A percentile compares a stretch with the other conserved stretches of the same genome.
These are phyloP conservation scores for Triplophysa tibetana DNA, from an alignment of 2,113 vertebrate genomes.

Conservation along the genomic window DNA sequence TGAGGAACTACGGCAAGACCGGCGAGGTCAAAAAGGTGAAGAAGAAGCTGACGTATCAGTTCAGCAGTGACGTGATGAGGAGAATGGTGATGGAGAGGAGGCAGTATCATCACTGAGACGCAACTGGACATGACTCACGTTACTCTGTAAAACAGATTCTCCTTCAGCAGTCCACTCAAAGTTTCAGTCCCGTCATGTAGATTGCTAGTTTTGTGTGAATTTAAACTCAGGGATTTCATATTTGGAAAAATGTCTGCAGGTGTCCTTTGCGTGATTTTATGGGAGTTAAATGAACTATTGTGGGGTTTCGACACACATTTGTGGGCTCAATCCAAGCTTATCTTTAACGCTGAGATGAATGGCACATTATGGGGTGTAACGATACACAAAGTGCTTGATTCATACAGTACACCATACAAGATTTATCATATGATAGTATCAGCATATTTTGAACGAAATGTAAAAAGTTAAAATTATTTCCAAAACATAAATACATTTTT, in stretches of 20 bases:
- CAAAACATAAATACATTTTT: too few species aligned
- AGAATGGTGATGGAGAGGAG: slow-evolving; percentile 75
- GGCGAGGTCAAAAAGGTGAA: slow-evolving; percentile 89
- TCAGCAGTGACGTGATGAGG: slow-evolving; percentile 86
- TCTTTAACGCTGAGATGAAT: too few species aligned
- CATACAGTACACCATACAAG: too few species aligned
- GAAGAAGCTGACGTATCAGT: slow-evolving; percentile 91
- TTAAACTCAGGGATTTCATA: slow-evolving; percentile 46
- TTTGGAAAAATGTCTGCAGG: background rate
- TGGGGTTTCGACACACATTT: background rate
- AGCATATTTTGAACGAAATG: too few species aligned
- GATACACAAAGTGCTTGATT: too few species aligned
- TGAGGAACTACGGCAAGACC: slow-evolving; percentile 89
- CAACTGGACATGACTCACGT: background rate
- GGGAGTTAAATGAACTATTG: background rate
- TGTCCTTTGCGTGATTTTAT: background rate
- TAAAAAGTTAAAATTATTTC: too few species aligned
- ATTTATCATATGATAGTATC: too few species aligned
- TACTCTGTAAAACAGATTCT: background rate
- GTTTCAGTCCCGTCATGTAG: background rate
- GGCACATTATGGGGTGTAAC: too few species aligned
- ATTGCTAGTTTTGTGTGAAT: background rate
- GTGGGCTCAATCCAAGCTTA: too few species aligned
- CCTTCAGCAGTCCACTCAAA: background rate
- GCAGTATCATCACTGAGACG: slow-evolving; percentile 66